Evolutionary conservation across 2,888 invertebrate genomes (phyloP).

Genomic region (Dyspetes luteomarginatus): DNA sequence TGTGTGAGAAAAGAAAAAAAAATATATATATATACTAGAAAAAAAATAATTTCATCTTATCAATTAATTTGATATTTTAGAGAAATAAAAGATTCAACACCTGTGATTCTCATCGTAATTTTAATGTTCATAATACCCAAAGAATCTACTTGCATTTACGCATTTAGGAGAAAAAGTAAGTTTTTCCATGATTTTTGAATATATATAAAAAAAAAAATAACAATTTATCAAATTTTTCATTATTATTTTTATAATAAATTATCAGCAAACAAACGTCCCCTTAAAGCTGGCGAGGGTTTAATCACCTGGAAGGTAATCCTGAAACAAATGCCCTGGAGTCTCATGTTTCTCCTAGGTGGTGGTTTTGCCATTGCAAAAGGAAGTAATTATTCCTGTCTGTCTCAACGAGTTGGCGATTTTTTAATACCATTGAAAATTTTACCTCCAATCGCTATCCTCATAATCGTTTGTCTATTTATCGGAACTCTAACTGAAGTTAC

Average conservation of each 20-base stretch:
- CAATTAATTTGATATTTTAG: conserved; percentile 57
- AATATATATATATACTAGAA: background rate
- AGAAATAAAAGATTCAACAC: conserved; percentile 77
- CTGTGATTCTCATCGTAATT: conserved; percentile 84
- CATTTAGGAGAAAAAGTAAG: conserved; percentile 70
- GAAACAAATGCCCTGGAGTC: conserved; percentile 85
- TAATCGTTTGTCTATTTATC: conserved; percentile 83
- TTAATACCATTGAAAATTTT: conserved; percentile 81
- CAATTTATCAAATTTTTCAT: too few species aligned
- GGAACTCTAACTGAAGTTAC: conserved; percentile 85
- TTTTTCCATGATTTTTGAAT: too few species aligned
- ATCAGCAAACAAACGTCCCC: conserved; percentile 68
- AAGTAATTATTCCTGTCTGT: conserved; percentile 84
- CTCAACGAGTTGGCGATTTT: conserved; percentile 82
- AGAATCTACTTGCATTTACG: conserved; percentile 79
- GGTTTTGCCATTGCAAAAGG: conserved; percentile 86
- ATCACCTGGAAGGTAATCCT: conserved; percentile 85
- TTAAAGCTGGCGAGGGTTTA: conserved; percentile 79
- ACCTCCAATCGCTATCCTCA: conserved; percentile 81
- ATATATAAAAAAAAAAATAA: too few species aligned
- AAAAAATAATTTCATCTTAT: conserved; percentile 31
- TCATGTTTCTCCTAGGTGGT: conserved; percentile 86
- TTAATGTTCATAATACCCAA: conserved; percentile 85
- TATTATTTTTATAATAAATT: conserved; percentile 55
- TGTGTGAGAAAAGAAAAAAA: conserved; percentile 64